A percentile compares a stretch with the other conserved stretches of the same genome.
Evolutionary conservation across 2,113 vertebrate species (phyloP).

Genomic region (Parus major): DNA sequence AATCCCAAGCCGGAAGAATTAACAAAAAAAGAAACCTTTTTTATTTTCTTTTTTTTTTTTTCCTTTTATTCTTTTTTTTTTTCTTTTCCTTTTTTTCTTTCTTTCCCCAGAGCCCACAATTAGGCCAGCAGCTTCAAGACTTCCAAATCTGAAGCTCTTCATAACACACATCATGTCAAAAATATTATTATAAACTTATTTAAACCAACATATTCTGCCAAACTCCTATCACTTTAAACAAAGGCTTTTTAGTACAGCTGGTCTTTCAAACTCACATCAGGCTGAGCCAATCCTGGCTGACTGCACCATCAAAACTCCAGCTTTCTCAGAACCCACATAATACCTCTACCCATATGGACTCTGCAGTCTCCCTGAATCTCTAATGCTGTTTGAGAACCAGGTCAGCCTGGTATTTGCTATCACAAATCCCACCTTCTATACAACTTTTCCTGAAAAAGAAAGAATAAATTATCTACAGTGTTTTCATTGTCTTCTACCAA

Average conservation of each 20-base stretch:
- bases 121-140: not conserved
- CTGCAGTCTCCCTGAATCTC: not conserved
- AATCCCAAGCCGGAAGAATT: not conserved
- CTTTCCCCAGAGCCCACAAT: rapidly evolving
- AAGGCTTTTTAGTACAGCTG: not conserved
- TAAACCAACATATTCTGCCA: not conserved
- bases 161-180: not conserved
- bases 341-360: not conserved
- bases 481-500: not conserved
- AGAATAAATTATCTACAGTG: not conserved
- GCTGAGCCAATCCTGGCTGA: not conserved
- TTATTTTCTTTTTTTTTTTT: too few relatives aligned
- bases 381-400: not conserved
- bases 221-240: not conserved
- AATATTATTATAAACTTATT: not conserved
- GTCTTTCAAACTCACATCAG: not conserved
- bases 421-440: not conserved
- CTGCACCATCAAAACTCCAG: not conserved
- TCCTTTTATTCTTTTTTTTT: too few relatives aligned
- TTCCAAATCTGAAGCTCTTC: not conserved
- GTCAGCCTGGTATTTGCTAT: not conserved
- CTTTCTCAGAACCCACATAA: not conserved
- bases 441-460: not conserved
- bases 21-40: rapidly evolving
- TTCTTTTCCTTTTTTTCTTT: not conserved